Base-by-base conservation (phyloP, 2,113 vertebrate species). In the Takifugu flavidus region DNA sequence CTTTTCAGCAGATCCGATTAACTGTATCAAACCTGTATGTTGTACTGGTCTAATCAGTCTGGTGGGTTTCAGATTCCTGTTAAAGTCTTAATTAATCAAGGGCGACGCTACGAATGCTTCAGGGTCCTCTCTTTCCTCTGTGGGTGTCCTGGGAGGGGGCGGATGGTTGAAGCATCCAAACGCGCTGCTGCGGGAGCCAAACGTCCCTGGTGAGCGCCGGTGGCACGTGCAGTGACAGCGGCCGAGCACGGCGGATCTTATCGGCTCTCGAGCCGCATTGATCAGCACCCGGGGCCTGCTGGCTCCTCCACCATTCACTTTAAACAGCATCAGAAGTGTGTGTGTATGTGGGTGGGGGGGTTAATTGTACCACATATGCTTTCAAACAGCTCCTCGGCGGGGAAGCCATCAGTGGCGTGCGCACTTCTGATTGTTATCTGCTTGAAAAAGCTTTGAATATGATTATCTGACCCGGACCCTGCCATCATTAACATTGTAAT, bases 401-500 rank as follows among this genome's bases (percentile, higher is more conserved):
- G 50, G 77, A 77, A 65, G 71, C 77, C 76, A 68, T 82, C 69
- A 56, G 73, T 52, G 65, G 74, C 70, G 13, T 75, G 78, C 71
- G 63, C 1, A 72, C 68, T 64, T 73, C 58, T 85, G 86, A 89
- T 88, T 77, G 82, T 87, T 82, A 84, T 89, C 87, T 82, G 46
- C 11, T 56, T 67, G 74, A 73, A 78, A 62, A 85, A 87, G 85
- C 78, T 83, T 86, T 90, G 85, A 86, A 75, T 79, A 78, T 83
- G 84, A 90, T 90, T 87, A 87, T 76, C 57, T 87, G 82, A 77
- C 67, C 82, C 56, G 62, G 7, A 55, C 62, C 68, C 66, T 53
- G 49, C 55, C 46, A 88, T 90, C 86, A 91, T 87, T 89, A 92
- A 89, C 85, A 91, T 90, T 54, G 82, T 86, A 90, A 92, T 88